Evolutionary conservation across 2,113 vertebrate species (phyloP).

Genomic region (Vicugna pacos): DNA sequence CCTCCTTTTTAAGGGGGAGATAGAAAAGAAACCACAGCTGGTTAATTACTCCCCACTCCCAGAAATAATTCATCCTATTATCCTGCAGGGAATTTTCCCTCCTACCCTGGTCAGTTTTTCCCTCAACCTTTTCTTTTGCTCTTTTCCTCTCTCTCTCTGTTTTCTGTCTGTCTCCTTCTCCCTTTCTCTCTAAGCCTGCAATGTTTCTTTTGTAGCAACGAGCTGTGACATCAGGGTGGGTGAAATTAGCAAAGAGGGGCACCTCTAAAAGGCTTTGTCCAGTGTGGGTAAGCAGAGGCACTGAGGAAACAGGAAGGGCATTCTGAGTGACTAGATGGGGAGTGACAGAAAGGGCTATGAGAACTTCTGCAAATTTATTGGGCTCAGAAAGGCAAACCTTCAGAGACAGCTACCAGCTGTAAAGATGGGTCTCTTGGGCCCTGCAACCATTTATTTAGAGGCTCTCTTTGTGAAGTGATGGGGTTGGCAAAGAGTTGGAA

Average conservation of each 20-base stretch:
- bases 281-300: not conserved
- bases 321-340: not conserved
- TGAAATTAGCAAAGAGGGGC: not conserved
- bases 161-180: not conserved
- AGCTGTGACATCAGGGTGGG: not conserved
- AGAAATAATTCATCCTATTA: slow-evolving; percentile 15
- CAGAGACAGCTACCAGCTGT: not conserved
- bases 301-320: not conserved
- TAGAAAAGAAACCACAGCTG: not conserved
- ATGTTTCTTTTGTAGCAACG: not conserved
- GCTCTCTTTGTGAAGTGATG: not conserved
- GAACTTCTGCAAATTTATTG: not conserved
- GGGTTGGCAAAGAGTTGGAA: not conserved
- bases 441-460: not conserved
- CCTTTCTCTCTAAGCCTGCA: not conserved
- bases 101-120: not conserved
- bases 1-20: not conserved
- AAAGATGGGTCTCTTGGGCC: not conserved
- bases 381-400: not conserved
- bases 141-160: not conserved
- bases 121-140: not conserved
- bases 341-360: not conserved
- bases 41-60: not conserved
- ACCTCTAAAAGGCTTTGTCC: not conserved
- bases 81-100: not conserved